Percentiles rank a stretch among this genome's conserved stretches.
These are phyloP conservation scores for Turdus rufiventris DNA, from an alignment of 2,113 vertebrate species.

Conservation along the genomic window DNA sequence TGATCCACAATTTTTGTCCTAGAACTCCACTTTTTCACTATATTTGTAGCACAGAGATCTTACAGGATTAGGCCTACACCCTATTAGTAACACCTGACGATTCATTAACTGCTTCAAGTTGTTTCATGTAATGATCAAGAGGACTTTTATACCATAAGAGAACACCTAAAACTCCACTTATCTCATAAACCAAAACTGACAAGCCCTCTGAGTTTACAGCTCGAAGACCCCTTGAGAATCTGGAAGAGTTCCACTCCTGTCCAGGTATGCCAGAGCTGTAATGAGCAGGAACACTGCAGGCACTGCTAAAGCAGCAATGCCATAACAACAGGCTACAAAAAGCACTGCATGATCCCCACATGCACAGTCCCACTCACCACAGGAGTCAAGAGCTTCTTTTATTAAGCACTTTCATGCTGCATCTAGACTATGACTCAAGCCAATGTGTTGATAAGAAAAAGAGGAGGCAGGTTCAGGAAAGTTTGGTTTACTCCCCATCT, in stretches of 20 bases:
- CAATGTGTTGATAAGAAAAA: neutral
- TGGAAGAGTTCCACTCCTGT: neutral
- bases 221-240: neutral
- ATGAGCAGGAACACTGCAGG: neutral
- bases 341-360: neutral
- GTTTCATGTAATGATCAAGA: neutral
- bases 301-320: neutral
- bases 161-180: neutral
- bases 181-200: neutral
- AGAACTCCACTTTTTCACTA: neutral
- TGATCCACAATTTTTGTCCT: neutral
- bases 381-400: neutral
- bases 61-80: neutral
- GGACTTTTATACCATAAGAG: fast-evolving
- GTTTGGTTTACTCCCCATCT: neutral
- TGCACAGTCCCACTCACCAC: neutral
- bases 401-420: neutral
- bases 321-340: fast-evolving
- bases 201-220: neutral
- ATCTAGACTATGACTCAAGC: neutral
- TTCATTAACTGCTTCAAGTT: neutral
- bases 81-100: neutral
- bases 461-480: neutral
- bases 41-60: neutral
- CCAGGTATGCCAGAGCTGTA: neutral